phyloP scores from a whole-genome alignment of 2,797 vertebrate species.

The Chromobotia macracanthus region DNA sequence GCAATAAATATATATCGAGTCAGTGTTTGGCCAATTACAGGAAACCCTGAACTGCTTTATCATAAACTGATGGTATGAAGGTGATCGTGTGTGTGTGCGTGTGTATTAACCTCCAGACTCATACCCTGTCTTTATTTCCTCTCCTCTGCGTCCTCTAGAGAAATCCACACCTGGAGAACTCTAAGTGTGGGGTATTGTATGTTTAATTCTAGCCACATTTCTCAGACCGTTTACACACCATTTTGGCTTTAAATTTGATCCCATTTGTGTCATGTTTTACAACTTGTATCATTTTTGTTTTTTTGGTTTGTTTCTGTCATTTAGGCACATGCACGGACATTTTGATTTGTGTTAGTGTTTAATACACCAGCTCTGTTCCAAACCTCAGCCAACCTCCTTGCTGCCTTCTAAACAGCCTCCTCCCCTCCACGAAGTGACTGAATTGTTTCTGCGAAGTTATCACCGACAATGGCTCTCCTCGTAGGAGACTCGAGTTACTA shows the following conservation, averaged over 20 bases:
- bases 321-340: constrained; percentile 45
- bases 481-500: too few relatives aligned
- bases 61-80: constrained; percentile 28
- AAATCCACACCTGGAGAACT: constrained; percentile 85
- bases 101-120: constrained; percentile 45
- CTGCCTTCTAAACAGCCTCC: not conserved
- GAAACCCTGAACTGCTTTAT: constrained; percentile 23
- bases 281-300: not conserved
- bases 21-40: constrained; percentile 29
- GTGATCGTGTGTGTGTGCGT: constrained; percentile 24
- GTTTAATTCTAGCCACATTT: constrained; percentile 74
- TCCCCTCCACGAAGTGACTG: not conserved
- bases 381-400: not conserved
- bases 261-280: constrained; percentile 50
- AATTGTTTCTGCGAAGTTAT: too few relatives aligned
- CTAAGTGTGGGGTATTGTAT: constrained; percentile 86
- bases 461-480: too few relatives aligned
- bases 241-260: constrained; percentile 30
- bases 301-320: constrained; percentile 24
- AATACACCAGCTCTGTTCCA: constrained; percentile 18
- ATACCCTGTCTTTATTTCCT: constrained; percentile 75
- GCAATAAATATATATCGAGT: constrained; percentile 13
- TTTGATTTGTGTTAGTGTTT: constrained; percentile 30
- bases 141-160: constrained; percentile 79
- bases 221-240: constrained; percentile 49